Evolutionary conservation across 2,888 invertebrate genomes (phyloP).

Genomic region (Caenorhabditis zanzibari): DNA sequence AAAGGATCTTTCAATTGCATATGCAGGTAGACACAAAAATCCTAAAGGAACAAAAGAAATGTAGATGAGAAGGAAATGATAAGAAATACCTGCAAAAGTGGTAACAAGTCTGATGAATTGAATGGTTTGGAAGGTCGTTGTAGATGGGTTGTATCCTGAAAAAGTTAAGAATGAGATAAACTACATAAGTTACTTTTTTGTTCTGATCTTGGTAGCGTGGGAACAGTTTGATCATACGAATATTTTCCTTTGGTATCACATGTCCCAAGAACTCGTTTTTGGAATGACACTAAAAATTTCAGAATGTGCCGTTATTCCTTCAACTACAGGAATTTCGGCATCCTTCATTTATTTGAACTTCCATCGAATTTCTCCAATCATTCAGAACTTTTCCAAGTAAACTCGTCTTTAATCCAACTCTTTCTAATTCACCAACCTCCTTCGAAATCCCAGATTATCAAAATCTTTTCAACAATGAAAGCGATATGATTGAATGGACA

Average conservation of each 20-base stretch:
- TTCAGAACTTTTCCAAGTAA: not conserved
- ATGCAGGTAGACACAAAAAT: conserved; percentile 48
- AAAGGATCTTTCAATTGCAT: conserved; percentile 41
- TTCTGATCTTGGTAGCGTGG: too few relatives aligned
- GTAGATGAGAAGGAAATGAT: not conserved
- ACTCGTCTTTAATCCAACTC: conserved; percentile 2
- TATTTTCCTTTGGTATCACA: too few relatives aligned
- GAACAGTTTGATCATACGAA: too few relatives aligned
- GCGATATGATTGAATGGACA: conserved; percentile 41
- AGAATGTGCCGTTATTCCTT: too few relatives aligned
- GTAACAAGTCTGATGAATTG: conserved; percentile 37
- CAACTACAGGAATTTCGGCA: too few relatives aligned
- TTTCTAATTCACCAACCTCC: conserved; percentile 19
- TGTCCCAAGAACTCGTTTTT: too few relatives aligned
- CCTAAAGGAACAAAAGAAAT: conserved; percentile 1
- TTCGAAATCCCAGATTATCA: conserved; percentile 40
- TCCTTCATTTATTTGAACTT: too few relatives aligned
- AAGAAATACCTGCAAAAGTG: conserved; percentile 15
- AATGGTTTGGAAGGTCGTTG: conserved; percentile 28
- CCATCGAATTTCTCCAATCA: not conserved
- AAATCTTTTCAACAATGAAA: conserved; percentile 45
- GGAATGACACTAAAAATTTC: too few relatives aligned
- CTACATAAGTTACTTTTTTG: too few relatives aligned
- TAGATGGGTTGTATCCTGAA: conserved; percentile 21
- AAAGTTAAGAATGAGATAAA: too few relatives aligned